phyloP scores from a whole-genome alignment of 2,797 vertebrate species.

The Poeciliopsis infans region DNA sequence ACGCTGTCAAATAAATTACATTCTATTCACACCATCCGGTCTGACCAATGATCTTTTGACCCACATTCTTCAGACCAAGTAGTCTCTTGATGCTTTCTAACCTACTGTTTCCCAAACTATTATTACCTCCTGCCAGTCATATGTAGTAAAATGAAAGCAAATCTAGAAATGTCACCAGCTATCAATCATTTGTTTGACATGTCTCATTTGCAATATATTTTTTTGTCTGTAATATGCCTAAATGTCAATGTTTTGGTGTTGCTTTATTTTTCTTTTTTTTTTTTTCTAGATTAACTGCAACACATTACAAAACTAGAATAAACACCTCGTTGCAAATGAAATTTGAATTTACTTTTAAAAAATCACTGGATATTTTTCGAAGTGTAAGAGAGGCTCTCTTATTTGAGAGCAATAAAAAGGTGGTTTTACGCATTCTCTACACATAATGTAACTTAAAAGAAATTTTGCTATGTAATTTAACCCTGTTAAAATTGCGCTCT shows the following conservation, averaged over 20 bases:
- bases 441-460: too few species aligned
- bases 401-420: too few species aligned
- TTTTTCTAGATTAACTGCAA: background rate
- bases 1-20: background rate
- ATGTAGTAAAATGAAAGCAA: constrained; percentile 10
- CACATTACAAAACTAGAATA: background rate
- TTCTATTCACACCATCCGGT: constrained; percentile 7
- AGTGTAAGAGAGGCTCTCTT: too few species aligned
- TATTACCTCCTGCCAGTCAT: constrained; percentile 7
- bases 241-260: background rate
- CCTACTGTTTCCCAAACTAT: constrained; percentile 6
- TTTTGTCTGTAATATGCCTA: background rate
- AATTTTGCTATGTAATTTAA: too few species aligned
- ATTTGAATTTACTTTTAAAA: too few species aligned
- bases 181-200: background rate
- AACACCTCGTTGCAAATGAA: background rate
- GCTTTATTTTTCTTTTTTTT: background rate
- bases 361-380: too few species aligned
- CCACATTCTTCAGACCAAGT: background rate
- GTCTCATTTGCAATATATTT: background rate
- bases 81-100: constrained; percentile 14
- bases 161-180: background rate
- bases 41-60: constrained; percentile 8
- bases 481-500: too few species aligned
- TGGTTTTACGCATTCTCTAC: too few species aligned